phyloP scores from a whole-genome alignment of 2,888 invertebrate genomes.

The Galeopsomyia nigrocyanea region DNA sequence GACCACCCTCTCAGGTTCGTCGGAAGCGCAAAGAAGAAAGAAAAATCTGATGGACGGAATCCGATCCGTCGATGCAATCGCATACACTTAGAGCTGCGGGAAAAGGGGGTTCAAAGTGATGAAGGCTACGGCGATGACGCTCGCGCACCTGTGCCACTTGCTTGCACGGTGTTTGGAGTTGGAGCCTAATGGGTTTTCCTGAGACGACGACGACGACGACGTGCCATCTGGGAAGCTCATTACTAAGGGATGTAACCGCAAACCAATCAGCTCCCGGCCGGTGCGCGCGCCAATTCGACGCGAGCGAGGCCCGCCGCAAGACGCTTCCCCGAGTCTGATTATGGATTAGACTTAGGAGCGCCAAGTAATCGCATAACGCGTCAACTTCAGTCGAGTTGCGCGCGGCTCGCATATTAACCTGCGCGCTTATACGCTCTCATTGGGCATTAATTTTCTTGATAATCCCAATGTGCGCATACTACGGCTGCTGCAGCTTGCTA shows the following conservation, averaged over 20 bases:
- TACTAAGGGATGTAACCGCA: conserved; percentile 67
- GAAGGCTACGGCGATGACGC: neutral
- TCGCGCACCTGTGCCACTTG: conserved; percentile 35
- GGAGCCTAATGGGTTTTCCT: neutral
- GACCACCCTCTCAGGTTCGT: no score
- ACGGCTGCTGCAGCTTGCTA: neutral
- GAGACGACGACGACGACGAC: conserved; percentile 52
- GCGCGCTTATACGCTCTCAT: neutral
- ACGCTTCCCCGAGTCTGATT: conserved; percentile 57
- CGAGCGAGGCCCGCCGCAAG: conserved; percentile 57
- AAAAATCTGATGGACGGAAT: neutral
- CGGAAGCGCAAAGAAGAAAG: no score
- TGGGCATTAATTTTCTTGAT: conserved; percentile 40
- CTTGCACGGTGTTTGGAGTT: neutral
- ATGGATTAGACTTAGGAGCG: conserved; percentile 52
- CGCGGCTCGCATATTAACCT: neutral
- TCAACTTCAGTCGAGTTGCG: conserved; percentile 32
- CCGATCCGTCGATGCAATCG: neutral
- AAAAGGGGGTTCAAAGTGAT: conserved; percentile 2
- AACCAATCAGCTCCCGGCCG: conserved; percentile 63
- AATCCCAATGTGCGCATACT: conserved; percentile 13
- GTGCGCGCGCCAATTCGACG: conserved; percentile 53
- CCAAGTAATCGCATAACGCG: conserved; percentile 35
- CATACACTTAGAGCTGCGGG: neutral
- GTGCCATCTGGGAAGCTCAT: conserved; percentile 67